Evolutionary conservation across 1,140 invertebrate species (phyloP), one percentile per base, ranked within the genome.

Genomic region (Hylyphantes graminicola): DNA sequence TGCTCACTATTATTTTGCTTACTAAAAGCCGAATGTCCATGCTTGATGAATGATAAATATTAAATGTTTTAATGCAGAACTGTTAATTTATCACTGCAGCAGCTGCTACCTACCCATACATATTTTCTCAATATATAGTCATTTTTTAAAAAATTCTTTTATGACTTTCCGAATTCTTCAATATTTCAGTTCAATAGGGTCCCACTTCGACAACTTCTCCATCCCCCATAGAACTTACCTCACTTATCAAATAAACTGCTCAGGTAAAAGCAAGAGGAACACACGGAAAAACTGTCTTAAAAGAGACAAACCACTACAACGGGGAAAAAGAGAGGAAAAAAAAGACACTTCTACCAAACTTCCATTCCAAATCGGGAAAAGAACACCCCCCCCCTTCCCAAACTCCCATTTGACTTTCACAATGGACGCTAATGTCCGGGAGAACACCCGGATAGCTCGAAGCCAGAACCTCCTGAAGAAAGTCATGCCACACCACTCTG

Each of bases 351-450:
- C 48, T 83, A 70, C 70, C 74, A 63, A 83, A 63, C 70, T 70
- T 74, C 80, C 74, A 72, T 51, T 54, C 13, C 57, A 70, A 61
- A 73, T 78, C 76, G 35, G 17, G 64, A 21, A 75, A 83, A 83
- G 80, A 75, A 75, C 35, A 72, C 68, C 67, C 63, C 79, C 67
- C 63, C 79, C 35, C 35, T 2, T 35, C 5, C 75, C 48, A 65
- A 83, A 82, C 80, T 82, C 68, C 80, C 80, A 83, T 83, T 73
- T 83, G 80, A 83, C 80, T 83, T 74, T 83, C 80, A 83, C 80
- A 83, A 82, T 83, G 80, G 80, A 83, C 80, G 80, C 80, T 83
- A 83, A 83, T 83, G 80, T 83, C 80, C 80, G 70, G 80, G 53
- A 83, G 80, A 83, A 83, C 74, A 83, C 80, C 51, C 50, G 15